Conservation (phyloP, 2,888 invertebrate genomes). For the Pseudeuparius sepicola region DNA sequence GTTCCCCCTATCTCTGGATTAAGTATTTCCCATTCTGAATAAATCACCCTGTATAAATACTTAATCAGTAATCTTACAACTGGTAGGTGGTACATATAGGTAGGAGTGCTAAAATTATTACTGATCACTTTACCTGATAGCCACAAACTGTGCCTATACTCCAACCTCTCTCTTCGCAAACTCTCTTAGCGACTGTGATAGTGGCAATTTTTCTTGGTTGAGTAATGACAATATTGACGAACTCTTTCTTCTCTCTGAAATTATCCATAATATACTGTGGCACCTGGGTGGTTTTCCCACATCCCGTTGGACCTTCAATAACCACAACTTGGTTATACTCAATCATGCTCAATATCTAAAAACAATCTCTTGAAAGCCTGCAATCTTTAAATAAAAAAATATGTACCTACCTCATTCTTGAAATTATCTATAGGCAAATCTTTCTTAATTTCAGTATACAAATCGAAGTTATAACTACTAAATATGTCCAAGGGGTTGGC, state of each 20-base stretch:
- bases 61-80: too few species aligned
- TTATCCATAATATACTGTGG: constrained; percentile 90
- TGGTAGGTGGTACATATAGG: too few species aligned
- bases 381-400: background rate
- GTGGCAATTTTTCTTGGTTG: constrained; percentile 93
- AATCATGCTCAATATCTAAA: constrained; percentile 59
- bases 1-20: too few species aligned
- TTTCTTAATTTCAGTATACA: constrained; percentile 22
- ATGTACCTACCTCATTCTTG: constrained; percentile 23
- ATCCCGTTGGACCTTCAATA: constrained; percentile 89
- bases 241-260: constrained; percentile 48
- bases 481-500: constrained; percentile 24
- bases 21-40: too few species aligned
- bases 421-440: constrained; percentile 30
- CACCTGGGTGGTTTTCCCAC: constrained; percentile 88
- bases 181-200: constrained; percentile 76
- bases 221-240: constrained; percentile 84
- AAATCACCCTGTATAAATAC: too few species aligned
- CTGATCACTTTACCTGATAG: constrained; percentile 58
- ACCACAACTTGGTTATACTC: constrained; percentile 63
- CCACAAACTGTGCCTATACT: constrained; percentile 73
- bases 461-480: constrained; percentile 25
- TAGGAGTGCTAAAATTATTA: too few species aligned
- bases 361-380: constrained; percentile 4
- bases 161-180: constrained; percentile 78